A percentile compares a stretch with the other conserved stretches of the same genome.
phyloP scores from a whole-genome alignment of 2,797 vertebrate genomes.

The Acrossocheilus fasciatus region DNA sequence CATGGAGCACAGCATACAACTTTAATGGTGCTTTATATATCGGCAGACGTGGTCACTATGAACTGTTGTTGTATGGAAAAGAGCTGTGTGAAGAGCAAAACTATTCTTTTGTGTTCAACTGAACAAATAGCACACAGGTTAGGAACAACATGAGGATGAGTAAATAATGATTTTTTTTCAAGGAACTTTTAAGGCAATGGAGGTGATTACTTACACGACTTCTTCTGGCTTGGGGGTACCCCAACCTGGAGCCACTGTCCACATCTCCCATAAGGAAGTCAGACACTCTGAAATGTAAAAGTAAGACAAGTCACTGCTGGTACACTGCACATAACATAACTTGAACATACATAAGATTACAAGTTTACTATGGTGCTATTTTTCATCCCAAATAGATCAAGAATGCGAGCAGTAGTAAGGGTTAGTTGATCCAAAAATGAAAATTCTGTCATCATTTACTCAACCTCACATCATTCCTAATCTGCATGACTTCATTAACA shows the following conservation, averaged over 20 bases:
- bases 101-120: neutral
- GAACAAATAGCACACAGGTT: neutral
- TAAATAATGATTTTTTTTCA: neutral
- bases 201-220: constrained; percentile 77
- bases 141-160: neutral
- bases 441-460: neutral
- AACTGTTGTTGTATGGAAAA: neutral
- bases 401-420: neutral
- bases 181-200: neutral
- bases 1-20: neutral
- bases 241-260: constrained; percentile 83
- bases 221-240: constrained; percentile 80
- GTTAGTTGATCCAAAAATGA: neutral
- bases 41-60: neutral
- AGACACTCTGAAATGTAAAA: constrained; percentile 80
- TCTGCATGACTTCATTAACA: neutral
- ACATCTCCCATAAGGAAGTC: constrained; percentile 93
- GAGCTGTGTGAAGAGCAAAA: neutral
- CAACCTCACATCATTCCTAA: neutral
- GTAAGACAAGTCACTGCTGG: constrained; percentile 39
- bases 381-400: neutral
- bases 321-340: constrained; percentile 5
- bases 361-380: neutral
- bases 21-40: neutral
- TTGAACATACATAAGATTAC: neutral